Conservation (phyloP, 2,888 invertebrate genomes). For the Chymomyza fuscimana region DNA sequence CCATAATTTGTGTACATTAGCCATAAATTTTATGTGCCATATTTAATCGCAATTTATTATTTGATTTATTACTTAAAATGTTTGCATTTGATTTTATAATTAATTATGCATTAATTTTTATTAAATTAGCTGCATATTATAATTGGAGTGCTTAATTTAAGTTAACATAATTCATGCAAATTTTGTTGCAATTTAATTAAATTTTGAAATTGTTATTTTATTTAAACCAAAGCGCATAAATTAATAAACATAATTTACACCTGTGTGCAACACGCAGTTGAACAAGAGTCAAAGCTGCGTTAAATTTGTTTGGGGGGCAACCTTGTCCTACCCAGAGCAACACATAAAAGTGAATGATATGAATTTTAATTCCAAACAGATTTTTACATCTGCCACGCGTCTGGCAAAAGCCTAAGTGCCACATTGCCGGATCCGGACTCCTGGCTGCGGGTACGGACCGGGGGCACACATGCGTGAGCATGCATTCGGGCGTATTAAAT, state of each 20-base stretch:
- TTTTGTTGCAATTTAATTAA: slow-evolving; percentile 55
- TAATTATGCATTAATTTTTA: slow-evolving; percentile 65
- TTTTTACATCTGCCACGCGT: slow-evolving; percentile 22
- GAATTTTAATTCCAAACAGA: slow-evolving; percentile 55
- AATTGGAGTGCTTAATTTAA: not conserved
- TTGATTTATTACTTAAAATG: slow-evolving; percentile 6
- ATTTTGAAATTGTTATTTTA: not conserved
- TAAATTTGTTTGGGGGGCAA: slow-evolving; percentile 11
- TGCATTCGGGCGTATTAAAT: not conserved
- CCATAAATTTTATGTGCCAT: not conserved
- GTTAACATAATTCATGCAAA: slow-evolving; percentile 52
- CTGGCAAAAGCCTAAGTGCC: not conserved
- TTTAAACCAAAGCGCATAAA: slow-evolving; percentile 48
- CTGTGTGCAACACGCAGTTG: slow-evolving; percentile 36
- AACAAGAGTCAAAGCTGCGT: slow-evolving; percentile 14
- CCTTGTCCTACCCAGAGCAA: not conserved
- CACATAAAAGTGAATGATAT: slow-evolving; percentile 31
- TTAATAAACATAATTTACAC: slow-evolving; percentile 64
- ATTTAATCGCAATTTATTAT: slow-evolving; percentile 2
- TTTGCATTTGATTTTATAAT: slow-evolving; percentile 22
- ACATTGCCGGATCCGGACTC: not conserved
- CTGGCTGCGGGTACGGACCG: not conserved
- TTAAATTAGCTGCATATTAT: slow-evolving; percentile 41
- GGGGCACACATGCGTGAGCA: not conserved
- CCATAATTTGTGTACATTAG: not conserved